A percentile compares a stretch with the other conserved stretches of the same genome.
Evolutionary conservation across 2,113 vertebrate genomes (phyloP).

Genomic region (Anas platyrhynchos): DNA sequence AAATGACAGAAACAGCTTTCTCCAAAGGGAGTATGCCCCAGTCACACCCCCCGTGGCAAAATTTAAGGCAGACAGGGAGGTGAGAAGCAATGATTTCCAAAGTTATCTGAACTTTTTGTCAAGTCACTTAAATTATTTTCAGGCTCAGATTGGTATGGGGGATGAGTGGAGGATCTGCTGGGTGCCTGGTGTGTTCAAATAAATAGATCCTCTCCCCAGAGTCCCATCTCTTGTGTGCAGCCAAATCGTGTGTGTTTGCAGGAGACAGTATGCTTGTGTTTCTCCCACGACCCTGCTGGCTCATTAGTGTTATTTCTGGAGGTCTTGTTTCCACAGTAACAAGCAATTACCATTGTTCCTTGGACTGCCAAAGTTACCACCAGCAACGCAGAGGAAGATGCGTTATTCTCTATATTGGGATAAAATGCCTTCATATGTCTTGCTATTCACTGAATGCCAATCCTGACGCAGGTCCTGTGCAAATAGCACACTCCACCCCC

Average conservation of each 20-base stretch:
- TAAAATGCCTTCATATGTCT: constrained; percentile 72
- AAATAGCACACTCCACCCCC: constrained; percentile 58
- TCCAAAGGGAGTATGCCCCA: not conserved
- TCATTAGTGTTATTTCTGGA: constrained; percentile 78
- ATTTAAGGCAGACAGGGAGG: not conserved
- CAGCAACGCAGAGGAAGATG: constrained; percentile 73
- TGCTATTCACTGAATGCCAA: constrained; percentile 72
- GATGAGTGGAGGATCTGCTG: not conserved
- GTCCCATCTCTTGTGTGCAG: constrained; percentile 7
- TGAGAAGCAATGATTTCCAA: not conserved
- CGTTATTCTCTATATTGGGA: constrained; percentile 75
- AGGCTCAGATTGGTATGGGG: not conserved
- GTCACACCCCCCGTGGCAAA: not conserved
- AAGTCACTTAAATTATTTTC: not conserved
- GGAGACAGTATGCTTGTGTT: constrained; percentile 63
- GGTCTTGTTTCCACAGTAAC: constrained; percentile 82
- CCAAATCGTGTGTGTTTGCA: constrained; percentile 63
- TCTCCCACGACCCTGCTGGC: constrained; percentile 70
- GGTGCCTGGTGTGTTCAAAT: not conserved
- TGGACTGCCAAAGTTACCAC: constrained; percentile 76
- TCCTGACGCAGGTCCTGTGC: constrained; percentile 70
- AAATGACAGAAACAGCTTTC: not conserved
- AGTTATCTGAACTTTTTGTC: not conserved
- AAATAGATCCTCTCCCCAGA: constrained; percentile 9
- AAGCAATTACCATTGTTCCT: constrained; percentile 78